These are phyloP conservation scores for Macropis europaea DNA, from an alignment of 2,888 invertebrate species.

Conservation along the genomic window DNA sequence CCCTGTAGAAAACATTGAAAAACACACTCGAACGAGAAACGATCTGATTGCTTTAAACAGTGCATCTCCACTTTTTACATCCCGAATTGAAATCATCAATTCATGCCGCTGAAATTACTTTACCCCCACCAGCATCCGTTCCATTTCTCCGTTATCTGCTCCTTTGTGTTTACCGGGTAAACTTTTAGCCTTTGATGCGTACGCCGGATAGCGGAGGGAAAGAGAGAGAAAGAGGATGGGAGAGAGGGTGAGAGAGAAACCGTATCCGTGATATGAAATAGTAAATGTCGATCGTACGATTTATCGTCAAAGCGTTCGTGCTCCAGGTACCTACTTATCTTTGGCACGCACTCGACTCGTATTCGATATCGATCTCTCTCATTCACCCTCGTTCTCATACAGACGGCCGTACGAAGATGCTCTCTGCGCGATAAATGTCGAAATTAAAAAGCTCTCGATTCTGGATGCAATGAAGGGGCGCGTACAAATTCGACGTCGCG, in stretches of 20 bases:
- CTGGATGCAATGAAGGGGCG: too few relatives aligned
- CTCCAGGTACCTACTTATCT: slow-evolving; percentile 20
- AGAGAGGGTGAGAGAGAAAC: slow-evolving; percentile 4
- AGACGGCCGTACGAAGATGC: too few relatives aligned
- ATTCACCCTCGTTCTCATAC: too few relatives aligned
- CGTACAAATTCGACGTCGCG: too few relatives aligned
- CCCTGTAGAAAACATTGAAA: too few relatives aligned
- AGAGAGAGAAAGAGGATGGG: too few relatives aligned
- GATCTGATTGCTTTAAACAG: too few relatives aligned
- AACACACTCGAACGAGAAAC: too few relatives aligned
- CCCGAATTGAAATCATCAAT: neutral
- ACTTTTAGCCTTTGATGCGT: slow-evolving; percentile 7
- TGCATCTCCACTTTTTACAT: neutral
- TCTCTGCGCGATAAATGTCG: too few relatives aligned
- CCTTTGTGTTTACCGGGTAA: slow-evolving; percentile 1
- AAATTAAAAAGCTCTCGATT: neutral
- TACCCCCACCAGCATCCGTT: neutral
- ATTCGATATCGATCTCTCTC: slow-evolving; percentile 16
- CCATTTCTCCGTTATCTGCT: neutral
- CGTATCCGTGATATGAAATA: slow-evolving; percentile 7
- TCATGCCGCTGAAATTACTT: neutral
- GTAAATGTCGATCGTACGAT: slow-evolving; percentile 20
- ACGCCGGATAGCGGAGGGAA: neutral
- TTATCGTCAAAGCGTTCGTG: slow-evolving; percentile 17
- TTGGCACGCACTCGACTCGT: slow-evolving; percentile 13